Percentiles rank a stretch among this genome's conserved stretches.
Conservation (phyloP, 2,113 vertebrate species). For the Campylorhamphus procurvoides region DNA sequence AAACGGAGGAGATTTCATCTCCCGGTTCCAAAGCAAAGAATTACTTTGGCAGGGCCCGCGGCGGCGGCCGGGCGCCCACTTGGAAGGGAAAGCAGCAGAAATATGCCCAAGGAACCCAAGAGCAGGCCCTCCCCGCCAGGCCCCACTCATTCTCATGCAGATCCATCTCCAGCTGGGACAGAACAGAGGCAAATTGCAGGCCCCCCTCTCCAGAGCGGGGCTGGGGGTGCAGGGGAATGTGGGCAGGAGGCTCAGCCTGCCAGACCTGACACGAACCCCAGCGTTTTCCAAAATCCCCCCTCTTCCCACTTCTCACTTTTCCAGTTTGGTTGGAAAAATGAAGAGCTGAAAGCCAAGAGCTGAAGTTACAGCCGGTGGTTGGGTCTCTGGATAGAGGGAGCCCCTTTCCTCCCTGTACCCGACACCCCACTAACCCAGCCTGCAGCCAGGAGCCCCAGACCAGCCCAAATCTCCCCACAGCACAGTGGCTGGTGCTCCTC, state of each 20-base stretch:
- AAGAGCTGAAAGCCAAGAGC: background rate
- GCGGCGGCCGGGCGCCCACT: slow-evolving; percentile 47
- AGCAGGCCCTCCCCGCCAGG: slow-evolving; percentile 19
- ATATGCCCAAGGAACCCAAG: slow-evolving; percentile 36
- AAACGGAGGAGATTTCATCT: slow-evolving; percentile 23
- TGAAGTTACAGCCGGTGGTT: background rate
- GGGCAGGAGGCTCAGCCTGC: background rate
- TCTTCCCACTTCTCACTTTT: background rate
- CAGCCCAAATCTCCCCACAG: background rate
- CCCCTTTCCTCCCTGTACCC: background rate
- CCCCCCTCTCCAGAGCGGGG: background rate
- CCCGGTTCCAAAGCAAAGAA: slow-evolving; percentile 68
- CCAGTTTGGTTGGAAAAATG: background rate
- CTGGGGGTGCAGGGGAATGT: background rate
- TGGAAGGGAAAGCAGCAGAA: slow-evolving; percentile 38
- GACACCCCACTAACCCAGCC: background rate
- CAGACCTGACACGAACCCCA: background rate
- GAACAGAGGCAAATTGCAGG: background rate
- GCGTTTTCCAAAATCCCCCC: background rate
- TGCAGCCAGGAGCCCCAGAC: background rate
- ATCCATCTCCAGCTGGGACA: background rate
- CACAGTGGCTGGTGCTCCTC: accelerated
- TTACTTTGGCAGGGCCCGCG: slow-evolving; percentile 58
- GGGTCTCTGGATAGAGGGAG: background rate
- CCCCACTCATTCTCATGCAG: slow-evolving; percentile 10